phyloP scores from a whole-genome alignment of 2,113 vertebrate genomes.

The Lycaon pictus region DNA sequence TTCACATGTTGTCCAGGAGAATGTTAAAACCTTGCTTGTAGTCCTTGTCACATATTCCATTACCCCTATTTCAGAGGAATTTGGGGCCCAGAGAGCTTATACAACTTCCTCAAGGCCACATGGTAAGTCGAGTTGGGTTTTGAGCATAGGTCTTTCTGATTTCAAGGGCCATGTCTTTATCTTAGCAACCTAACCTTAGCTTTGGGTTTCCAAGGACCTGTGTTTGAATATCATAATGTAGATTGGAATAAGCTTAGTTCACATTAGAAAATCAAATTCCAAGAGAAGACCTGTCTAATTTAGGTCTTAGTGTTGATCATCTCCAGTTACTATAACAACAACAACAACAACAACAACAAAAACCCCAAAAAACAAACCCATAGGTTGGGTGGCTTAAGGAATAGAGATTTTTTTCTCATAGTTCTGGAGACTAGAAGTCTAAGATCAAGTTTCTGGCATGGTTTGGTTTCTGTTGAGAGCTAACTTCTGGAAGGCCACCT shows the following conservation, averaged over 20 bases:
- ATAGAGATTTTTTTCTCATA: not conserved
- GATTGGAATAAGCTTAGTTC: not conserved
- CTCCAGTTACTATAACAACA: not conserved
- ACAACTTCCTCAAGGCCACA: not conserved
- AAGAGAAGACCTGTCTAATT: not conserved
- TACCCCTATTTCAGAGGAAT: constrained; percentile 50
- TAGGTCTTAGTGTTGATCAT: not conserved
- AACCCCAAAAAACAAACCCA: too few relatives aligned
- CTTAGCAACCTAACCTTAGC: not conserved
- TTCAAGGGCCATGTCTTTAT: not conserved
- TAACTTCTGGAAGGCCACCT: not conserved
- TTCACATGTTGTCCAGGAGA: not conserved
- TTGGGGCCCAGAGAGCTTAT: constrained; percentile 69
- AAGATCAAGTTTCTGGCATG: not conserved
- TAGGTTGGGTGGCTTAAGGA: not conserved
- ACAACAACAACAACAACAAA: too few relatives aligned
- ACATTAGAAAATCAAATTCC: not conserved
- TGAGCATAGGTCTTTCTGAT: not conserved
- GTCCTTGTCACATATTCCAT: not conserved
- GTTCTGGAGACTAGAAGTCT: not conserved
- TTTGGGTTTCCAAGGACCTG: not conserved
- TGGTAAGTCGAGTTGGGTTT: constrained; percentile 13
- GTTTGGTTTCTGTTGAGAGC: not conserved
- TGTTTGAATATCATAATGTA: not conserved
- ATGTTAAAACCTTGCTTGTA: not conserved